Conservation (phyloP, 2,113 vertebrate genomes). For the Mastomys coucha region DNA sequence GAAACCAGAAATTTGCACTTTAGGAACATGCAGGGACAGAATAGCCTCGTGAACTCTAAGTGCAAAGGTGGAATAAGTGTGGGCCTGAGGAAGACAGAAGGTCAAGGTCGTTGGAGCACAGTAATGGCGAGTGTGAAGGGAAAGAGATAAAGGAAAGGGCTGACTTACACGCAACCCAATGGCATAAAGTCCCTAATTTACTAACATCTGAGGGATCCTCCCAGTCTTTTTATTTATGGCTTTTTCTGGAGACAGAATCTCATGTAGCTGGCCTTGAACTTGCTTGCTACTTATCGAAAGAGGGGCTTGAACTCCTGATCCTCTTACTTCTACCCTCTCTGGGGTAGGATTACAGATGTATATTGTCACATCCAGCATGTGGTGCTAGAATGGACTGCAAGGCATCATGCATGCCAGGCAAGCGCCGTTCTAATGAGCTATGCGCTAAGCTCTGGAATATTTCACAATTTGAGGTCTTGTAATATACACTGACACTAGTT, state of each 20-base stretch:
- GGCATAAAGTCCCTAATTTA: neutral
- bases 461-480: neutral
- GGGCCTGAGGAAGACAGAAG: neutral
- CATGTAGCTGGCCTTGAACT: neutral
- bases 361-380: neutral
- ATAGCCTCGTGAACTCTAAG: neutral
- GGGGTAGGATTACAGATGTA: neutral
- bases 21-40: neutral
- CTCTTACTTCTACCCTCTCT: neutral
- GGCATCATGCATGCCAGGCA: neutral
- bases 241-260: neutral
- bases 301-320: neutral
- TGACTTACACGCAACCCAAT: neutral
- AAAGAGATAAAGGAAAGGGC: neutral
- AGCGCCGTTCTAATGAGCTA: neutral
- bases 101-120: neutral
- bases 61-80: neutral
- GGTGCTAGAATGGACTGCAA: neutral
- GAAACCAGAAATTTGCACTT: no score
- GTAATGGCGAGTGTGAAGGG: neutral
- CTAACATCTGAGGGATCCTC: neutral
- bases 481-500: neutral
- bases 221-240: neutral
- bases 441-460: neutral
- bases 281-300: neutral